phyloP scores from a whole-genome alignment of 1,140 invertebrate species.

The Globodera rostochiensis region DNA sequence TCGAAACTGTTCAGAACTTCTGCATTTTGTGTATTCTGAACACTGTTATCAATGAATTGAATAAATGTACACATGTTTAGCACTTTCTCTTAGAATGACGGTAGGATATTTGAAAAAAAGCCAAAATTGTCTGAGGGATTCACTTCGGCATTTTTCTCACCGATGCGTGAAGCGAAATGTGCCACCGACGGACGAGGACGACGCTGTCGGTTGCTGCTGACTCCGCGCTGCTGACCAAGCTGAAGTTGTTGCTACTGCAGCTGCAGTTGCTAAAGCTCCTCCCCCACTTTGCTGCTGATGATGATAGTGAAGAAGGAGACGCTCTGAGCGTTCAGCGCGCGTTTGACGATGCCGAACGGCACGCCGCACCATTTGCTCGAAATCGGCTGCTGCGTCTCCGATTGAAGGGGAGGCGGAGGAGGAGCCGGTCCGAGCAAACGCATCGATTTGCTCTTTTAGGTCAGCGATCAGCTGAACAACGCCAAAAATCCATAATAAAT shows the following conservation, averaged over 20 bases:
- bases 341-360: background rate
- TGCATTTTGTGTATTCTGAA: too few relatives aligned
- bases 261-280: too few relatives aligned
- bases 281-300: background rate
- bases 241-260: background rate
- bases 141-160: background rate
- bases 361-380: background rate
- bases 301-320: background rate
- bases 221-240: background rate
- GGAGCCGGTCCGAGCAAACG: background rate
- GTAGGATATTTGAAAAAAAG: too few relatives aligned
- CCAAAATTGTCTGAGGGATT: too few relatives aligned
- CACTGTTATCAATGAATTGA: too few relatives aligned
- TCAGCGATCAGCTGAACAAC: background rate
- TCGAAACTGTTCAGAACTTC: too few relatives aligned
- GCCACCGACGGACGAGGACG: too few relatives aligned
- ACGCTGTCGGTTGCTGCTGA: background rate
- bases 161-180: background rate
- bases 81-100: too few relatives aligned
- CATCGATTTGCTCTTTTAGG: slow-evolving; percentile 5
- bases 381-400: background rate
- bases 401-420: background rate
- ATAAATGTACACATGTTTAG: too few relatives aligned
- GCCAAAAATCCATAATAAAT: too few relatives aligned
- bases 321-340: background rate